Percentiles rank a stretch among this genome's conserved stretches.
Evolutionary conservation across 2,113 vertebrate genomes (phyloP).

Genomic region (Thamnaconus septentrionalis): DNA sequence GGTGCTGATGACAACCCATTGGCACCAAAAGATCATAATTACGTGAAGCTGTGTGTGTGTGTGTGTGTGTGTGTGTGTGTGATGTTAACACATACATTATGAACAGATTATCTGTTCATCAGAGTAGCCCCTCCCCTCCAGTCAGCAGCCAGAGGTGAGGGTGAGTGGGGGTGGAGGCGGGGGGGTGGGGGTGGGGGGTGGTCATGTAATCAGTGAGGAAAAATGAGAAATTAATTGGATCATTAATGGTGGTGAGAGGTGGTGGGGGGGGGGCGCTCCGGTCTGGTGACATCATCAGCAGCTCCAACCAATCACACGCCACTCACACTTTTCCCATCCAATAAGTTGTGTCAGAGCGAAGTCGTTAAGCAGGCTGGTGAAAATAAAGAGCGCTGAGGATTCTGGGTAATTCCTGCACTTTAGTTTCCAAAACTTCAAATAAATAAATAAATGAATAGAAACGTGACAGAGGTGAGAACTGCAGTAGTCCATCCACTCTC

Average conservation of each 20-base stretch:
- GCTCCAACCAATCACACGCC: constrained; percentile 43
- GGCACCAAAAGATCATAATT: no score
- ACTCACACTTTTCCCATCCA: constrained; percentile 43
- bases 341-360: constrained; percentile 45
- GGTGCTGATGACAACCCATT: no score
- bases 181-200: no score
- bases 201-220: constrained; percentile 45
- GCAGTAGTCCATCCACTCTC: no score
- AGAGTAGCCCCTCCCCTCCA: constrained; percentile 13
- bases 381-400: constrained; percentile 50
- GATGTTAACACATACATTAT: constrained; percentile 56
- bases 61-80: constrained; percentile 35
- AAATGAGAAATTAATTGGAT: constrained; percentile 61
- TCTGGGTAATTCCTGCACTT: constrained; percentile 47
- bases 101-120: constrained; percentile 68
- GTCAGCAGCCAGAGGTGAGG: no score
- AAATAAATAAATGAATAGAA: no score
- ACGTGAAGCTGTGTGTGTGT: no score
- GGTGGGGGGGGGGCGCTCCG: neutral
- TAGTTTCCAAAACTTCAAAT: no score
- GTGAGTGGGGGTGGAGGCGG: no score
- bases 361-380: constrained; percentile 40
- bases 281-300: constrained; percentile 32
- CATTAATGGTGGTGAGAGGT: constrained; percentile 15
- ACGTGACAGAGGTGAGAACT: no score